These are phyloP conservation scores for Pissodes strobi DNA, from an alignment of 1,140 invertebrate species.

Conservation along the genomic window DNA sequence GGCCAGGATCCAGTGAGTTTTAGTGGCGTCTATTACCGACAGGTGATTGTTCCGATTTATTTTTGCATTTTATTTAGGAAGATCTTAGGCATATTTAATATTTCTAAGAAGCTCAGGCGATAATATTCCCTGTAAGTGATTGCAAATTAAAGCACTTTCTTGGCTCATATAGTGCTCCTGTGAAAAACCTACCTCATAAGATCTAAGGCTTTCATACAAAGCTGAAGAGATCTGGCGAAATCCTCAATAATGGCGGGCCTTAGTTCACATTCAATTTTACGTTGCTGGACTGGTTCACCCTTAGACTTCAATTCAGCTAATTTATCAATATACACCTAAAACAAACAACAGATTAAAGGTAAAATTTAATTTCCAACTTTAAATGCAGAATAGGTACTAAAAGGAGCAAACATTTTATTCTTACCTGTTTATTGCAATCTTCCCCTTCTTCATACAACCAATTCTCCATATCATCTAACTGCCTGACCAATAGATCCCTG, in stretches of 20 bases:
- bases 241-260: constrained; percentile 78
- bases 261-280: constrained; percentile 74
- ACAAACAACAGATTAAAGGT: not conserved
- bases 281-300: constrained; percentile 83
- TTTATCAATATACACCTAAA: constrained; percentile 64
- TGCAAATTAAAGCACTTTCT: too few species aligned
- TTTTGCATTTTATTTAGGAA: too few species aligned
- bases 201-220: constrained; percentile 76
- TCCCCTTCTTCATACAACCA: constrained; percentile 97
- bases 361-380: not conserved
- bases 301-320: constrained; percentile 62
- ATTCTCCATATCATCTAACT: constrained; percentile 85
- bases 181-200: constrained; percentile 61
- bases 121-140: too few species aligned
- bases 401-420: not conserved
- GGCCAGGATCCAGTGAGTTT: too few species aligned
- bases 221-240: constrained; percentile 71
- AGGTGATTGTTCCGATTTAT: too few species aligned
- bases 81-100: too few species aligned
- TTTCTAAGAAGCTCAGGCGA: too few species aligned
- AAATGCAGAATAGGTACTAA: too few species aligned
- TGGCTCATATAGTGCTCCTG: too few species aligned
- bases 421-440: constrained; percentile 79
- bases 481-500: constrained; percentile 66
- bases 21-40: too few species aligned